These are phyloP conservation scores for Nestor notabilis DNA, from an alignment of 2,113 vertebrate genomes.

Conservation along the genomic window DNA sequence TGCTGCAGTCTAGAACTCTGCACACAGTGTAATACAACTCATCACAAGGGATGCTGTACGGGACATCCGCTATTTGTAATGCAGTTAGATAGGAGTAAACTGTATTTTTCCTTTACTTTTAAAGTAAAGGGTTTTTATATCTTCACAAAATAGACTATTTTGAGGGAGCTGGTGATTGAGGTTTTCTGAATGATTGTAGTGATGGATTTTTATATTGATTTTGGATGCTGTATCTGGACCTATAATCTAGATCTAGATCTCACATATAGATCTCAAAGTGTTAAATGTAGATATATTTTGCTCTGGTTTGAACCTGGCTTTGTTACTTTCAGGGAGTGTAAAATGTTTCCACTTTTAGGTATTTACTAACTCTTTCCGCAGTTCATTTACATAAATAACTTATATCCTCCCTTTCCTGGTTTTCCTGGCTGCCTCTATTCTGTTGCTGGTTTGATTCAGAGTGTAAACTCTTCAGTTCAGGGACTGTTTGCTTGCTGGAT, in stretches of 20 bases:
- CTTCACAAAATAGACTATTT: rapidly evolving
- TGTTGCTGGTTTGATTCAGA: not conserved
- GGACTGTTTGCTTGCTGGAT: not conserved
- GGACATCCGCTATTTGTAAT: not conserved
- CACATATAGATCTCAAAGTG: not conserved
- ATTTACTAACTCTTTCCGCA: not conserved
- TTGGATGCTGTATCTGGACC: not conserved
- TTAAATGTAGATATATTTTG: not conserved
- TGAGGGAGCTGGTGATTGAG: rapidly evolving
- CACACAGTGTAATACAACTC: not conserved
- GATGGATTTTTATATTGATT: not conserved
- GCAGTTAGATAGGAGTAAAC: not conserved
- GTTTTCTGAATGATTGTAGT: not conserved
- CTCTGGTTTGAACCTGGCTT: not conserved
- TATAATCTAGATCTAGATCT: not conserved
- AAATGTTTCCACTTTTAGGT: not conserved
- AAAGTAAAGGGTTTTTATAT: not conserved
- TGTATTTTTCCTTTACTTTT: not conserved
- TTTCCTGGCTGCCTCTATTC: not conserved
- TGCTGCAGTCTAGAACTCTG: not conserved
- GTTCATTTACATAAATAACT: not conserved
- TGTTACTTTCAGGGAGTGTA: not conserved
- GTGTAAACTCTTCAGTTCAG: not conserved
- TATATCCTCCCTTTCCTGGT: not conserved
- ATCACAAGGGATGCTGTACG: not conserved